A percentile compares a stretch with the other conserved stretches of the same genome.
phyloP scores from a whole-genome alignment of 2,113 vertebrate genomes.

The Dicerorhinus sumatrensis region DNA sequence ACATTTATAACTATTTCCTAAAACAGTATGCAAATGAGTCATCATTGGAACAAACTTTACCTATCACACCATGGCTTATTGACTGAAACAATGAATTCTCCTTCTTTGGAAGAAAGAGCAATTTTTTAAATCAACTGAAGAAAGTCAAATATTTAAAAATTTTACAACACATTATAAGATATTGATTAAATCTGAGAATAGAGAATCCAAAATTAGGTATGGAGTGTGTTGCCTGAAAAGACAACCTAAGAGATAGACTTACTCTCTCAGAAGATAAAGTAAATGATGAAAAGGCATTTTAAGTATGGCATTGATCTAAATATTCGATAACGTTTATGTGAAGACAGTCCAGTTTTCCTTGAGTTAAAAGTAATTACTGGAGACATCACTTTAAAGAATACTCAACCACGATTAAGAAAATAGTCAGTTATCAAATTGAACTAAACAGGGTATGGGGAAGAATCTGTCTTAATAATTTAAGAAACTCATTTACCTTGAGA shows the following conservation, averaged over 20 bases:
- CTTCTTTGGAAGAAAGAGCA: neutral
- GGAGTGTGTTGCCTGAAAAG: neutral
- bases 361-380: slow-evolving; percentile 39
- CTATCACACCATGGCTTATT: neutral
- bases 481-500: slow-evolving; percentile 49
- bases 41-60: neutral
- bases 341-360: slow-evolving; percentile 22
- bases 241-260: neutral
- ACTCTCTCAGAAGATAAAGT: neutral
- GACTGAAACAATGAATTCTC: neutral
- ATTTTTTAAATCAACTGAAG: slow-evolving; percentile 34
- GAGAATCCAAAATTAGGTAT: slow-evolving; percentile 16
- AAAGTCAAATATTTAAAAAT: slow-evolving; percentile 15
- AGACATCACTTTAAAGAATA: slow-evolving; percentile 51
- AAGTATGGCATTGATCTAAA: slow-evolving; percentile 51
- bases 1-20: slow-evolving; percentile 19
- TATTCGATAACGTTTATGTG: neutral
- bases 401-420: slow-evolving; percentile 37
- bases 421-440: neutral
- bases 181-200: slow-evolving; percentile 50
- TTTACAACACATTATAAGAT: neutral
- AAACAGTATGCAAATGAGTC: neutral
- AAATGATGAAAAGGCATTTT: slow-evolving; percentile 21
- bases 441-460: neutral
- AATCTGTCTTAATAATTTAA: slow-evolving; percentile 28